Evolutionary conservation across 2,113 vertebrate species (phyloP).

Genomic region (Heterochromis multidens): DNA sequence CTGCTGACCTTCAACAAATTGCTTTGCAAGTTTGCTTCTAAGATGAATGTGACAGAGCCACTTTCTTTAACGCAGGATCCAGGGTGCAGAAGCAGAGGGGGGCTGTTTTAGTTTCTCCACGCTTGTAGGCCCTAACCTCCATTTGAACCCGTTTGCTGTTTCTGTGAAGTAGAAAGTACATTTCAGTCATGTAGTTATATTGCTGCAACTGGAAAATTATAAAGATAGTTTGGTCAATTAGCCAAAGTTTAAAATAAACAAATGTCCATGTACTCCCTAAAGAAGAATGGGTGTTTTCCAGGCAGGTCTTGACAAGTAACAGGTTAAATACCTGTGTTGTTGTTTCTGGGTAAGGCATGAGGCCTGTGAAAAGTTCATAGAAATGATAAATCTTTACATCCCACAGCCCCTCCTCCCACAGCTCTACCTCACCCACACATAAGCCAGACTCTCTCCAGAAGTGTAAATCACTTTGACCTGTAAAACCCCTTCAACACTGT

Average conservation of each 20-base stretch:
- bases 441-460: conserved; percentile 55
- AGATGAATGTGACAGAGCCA: conserved; percentile 65
- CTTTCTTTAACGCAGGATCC: conserved; percentile 59
- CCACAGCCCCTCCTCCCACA: conserved; percentile 17
- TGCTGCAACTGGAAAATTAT: conserved; percentile 57
- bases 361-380: conserved; percentile 74
- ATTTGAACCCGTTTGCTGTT: conserved; percentile 68
- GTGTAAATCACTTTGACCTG: conserved; percentile 74
- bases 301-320: conserved; percentile 70
- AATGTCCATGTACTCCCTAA: conserved; percentile 68
- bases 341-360: conserved; percentile 77
- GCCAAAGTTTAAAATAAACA: conserved; percentile 77
- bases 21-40: conserved; percentile 69
- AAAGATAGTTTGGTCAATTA: conserved; percentile 76
- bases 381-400: conserved; percentile 75
- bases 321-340: conserved; percentile 82
- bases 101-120: conserved; percentile 64
- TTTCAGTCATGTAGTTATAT: conserved; percentile 19
- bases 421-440: conserved; percentile 38
- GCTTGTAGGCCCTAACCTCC: conserved; percentile 68
- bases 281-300: conserved; percentile 73
- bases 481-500: conserved; percentile 52
- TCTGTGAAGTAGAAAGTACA: conserved; percentile 28
- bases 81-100: conserved; percentile 22
- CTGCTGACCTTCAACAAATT: conserved; percentile 78